A percentile compares a stretch with the other conserved stretches of the same genome.
Conservation (phyloP, 2,888 invertebrate genomes). For the Leptinotarsa rubiginosa region DNA sequence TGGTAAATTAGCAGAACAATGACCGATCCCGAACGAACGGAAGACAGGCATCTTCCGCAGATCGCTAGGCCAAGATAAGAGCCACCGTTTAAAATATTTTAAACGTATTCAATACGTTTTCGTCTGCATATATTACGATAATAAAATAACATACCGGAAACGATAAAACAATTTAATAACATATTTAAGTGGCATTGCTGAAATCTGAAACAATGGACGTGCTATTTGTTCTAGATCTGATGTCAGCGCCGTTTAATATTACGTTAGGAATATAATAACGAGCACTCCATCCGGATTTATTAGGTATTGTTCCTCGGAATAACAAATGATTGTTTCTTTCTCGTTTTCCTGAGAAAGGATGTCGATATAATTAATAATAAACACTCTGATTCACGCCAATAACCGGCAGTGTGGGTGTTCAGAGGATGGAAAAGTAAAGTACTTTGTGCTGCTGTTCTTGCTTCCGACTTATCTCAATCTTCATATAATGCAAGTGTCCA, state of each 20-base stretch:
- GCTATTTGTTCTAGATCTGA: constrained; percentile 63
- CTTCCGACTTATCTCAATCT: too few relatives aligned
- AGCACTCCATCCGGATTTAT: constrained; percentile 61
- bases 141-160: constrained; percentile 61
- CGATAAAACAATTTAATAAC: constrained; percentile 67
- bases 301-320: constrained; percentile 61
- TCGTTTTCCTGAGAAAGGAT: constrained; percentile 58
- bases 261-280: constrained; percentile 55
- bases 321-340: constrained; percentile 48
- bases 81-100: constrained; percentile 56
- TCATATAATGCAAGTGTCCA: too few relatives aligned
- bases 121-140: constrained; percentile 64
- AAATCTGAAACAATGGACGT: constrained; percentile 64
- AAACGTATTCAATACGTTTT: constrained; percentile 59
- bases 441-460: too few relatives aligned
- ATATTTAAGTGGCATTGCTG: constrained; percentile 65
- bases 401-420: not conserved
- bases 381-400: constrained; percentile 20
- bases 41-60: constrained; percentile 52
- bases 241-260: constrained; percentile 61
- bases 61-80: constrained; percentile 44
- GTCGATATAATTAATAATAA: constrained; percentile 49
- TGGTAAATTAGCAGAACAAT: constrained; percentile 62
- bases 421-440: too few relatives aligned
- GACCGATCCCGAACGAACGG: constrained; percentile 59